phyloP scores from a whole-genome alignment of 2,113 vertebrate genomes.

The Lasiurus borealis region DNA sequence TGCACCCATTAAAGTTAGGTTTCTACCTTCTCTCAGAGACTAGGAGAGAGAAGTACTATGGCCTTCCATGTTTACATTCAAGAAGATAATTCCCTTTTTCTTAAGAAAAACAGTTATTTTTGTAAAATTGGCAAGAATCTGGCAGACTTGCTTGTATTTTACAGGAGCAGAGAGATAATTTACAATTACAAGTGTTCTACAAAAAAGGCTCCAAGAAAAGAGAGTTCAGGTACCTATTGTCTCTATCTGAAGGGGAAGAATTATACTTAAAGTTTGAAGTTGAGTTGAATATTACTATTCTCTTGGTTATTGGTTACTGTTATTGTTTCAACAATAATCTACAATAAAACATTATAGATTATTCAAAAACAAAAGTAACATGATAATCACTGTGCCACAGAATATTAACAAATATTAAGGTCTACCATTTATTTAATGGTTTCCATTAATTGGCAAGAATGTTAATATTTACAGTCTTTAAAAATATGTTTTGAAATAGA shows the following conservation, averaged over 20 bases:
- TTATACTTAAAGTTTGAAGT: background rate
- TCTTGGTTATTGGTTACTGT: background rate
- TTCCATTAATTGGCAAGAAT: background rate
- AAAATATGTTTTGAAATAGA: background rate
- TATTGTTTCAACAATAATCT: background rate
- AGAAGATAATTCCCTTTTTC: background rate
- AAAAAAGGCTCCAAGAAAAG: background rate
- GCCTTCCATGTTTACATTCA: background rate
- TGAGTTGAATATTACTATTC: background rate
- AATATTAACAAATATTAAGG: background rate
- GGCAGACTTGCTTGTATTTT: background rate
- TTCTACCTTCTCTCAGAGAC: background rate
- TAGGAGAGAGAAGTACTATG: background rate
- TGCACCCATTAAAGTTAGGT: background rate
- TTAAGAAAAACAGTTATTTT: background rate
- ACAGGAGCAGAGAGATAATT: background rate
- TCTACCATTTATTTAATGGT: background rate
- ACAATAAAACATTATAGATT: background rate
- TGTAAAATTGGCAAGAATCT: background rate
- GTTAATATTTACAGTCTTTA: background rate
- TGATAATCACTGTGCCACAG: background rate
- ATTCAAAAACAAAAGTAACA: background rate
- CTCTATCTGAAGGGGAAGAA: background rate
- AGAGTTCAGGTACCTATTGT: background rate
- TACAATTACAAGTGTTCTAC: background rate